Base-by-base conservation (phyloP, 2,797 vertebrate genomes). In the Carapus acus region DNA sequence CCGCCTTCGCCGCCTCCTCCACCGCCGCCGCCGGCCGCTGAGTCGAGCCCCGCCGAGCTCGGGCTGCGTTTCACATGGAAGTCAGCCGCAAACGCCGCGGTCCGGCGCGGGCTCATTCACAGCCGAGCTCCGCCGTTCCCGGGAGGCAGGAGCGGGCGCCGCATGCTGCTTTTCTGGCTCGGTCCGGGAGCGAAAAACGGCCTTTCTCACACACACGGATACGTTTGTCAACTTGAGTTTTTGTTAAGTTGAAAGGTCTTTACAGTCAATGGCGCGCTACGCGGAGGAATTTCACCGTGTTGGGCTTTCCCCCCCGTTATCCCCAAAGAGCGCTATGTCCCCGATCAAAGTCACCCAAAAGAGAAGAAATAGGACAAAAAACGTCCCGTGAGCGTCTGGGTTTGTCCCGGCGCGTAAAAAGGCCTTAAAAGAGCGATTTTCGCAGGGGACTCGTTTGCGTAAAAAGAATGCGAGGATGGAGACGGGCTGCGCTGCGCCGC, bases 381-480 rank as follows among this genome's bases (percentile, higher is more conserved):
- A 16, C 19, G 1, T 38, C 0, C 7, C 1, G 1, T 20, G 1
- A 8, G 11, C 3, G 16, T 56, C 21, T 4, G 22, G 3, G 19
- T 1, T 2, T 22, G 5, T 12, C 8, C 7, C 16, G 36, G n/a
- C 29, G 0, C 0, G 2, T 3, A 2, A 17, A 75, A 63, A 12
- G 15, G 2, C 2, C 18, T 16, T 18, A 58, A 78, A 78, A 78
- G 1, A 1, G 13, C 31, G 57, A 71, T 78, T 78, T 23, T 43
- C 45, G 46, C 61, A 5, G 37, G 73, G 86, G 74, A 88, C 88
- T 89, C 73, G 82, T 91, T 91, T 76, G 79, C 78, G 84, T 74
- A 71, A 83, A 82, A 80, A 91, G 93, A 94, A 94, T 94, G 93
- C 88, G 92, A 79, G 93, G 91, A 94, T 83, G 91, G 71, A 90